Evolutionary conservation across 1,140 invertebrate species (phyloP), one percentile per base, ranked within the genome.

Genomic region (Drosophila ananassae): DNA sequence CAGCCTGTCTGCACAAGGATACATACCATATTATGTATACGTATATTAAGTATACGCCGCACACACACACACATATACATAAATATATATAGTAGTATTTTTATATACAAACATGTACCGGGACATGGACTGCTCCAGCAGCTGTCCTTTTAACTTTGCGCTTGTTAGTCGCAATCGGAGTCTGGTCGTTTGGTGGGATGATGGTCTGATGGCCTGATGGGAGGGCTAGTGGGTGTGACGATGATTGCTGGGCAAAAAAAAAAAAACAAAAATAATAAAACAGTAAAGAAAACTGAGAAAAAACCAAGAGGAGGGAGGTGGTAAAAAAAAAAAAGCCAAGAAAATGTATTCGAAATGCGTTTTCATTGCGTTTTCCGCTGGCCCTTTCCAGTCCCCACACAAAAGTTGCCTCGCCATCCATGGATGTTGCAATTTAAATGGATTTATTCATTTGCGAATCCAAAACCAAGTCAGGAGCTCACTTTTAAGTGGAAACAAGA

Each of bases 361-460:
- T 77, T 81, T 68, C 56, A 74, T 64, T 82, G 79, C 74, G 62
- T 63, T 74, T 44, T 21, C 41, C 41, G 41, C 41, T 44, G 41
- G 41, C 41, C 41, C 41, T 44, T 44, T 44, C 41, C 41, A 6
- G 13, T n/a, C 41, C 13, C 41, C n/a, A 6, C 25, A 28, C 5
- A 28, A 28, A 28, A 28, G 25, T 28, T 17, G 67, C 67, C 47
- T 72, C 77, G 69, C 63, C 83, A 81, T 76, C 79, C 84, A 87
- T 83, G 77, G 79, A 89, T 89, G 76, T 80, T 83, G 79, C 79
- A 89, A 89, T 89, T 83, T 80, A 89, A 89, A 83, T 89, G 77
- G 80, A 84, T 90, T 89, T 89, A 89, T 89, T 89, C 80, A 89
- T 89, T 89, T 89, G 73, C 44, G 46, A 13, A 44, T 37, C 5